Evolutionary conservation across 2,888 invertebrate species (phyloP), one percentile per base, ranked within the genome.

Genomic region (Dryobotodes eremita): DNA sequence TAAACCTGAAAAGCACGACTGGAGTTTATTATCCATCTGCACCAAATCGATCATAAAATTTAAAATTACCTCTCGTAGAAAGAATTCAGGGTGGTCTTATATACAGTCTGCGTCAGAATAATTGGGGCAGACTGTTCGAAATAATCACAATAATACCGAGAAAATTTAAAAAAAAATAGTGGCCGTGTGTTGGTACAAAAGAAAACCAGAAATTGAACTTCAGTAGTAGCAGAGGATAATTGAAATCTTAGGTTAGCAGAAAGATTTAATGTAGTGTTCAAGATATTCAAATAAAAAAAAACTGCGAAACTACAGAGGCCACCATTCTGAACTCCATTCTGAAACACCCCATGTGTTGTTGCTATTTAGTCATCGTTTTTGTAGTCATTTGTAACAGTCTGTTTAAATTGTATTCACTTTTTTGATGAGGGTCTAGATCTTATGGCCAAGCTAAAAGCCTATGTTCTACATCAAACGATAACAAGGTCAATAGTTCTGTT

Each of bases 401-500:
- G 13, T 53, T 53, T 36, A 36, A 36, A 36, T 36, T 5, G 8
- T 42, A n/a, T 70, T 20, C 13, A 71, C 50, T 53, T 42, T 70
- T 73, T 4, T 70, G n/a, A 71, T 53, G n/a, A 31, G 15, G 17
- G 42, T 53, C 23, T 20, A 75, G 50, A 69, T 31, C 15, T n/a
- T 15, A 26, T 48, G 31, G 1, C 20, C 15, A 42, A 55, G 3
- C 15, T 42, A 15, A 62, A 57, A 69, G 42, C 42, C 48, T 62
- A 61, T 66, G 2, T 31, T 36, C 36, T 46, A 8, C 23, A 55
- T 11, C 48, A 20, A 20, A 42, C 10, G 55, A 57, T 75, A 36
- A 64, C 23, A 53, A 76, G 57, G 77, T 83, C 57, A 80, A 77
- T 48, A 65, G 69, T 77, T 48, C 53, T 83, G 57, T 70, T 83